These are phyloP conservation scores for Poecilia gillii DNA, from an alignment of 2,797 vertebrate genomes.

Conservation along the genomic window DNA sequence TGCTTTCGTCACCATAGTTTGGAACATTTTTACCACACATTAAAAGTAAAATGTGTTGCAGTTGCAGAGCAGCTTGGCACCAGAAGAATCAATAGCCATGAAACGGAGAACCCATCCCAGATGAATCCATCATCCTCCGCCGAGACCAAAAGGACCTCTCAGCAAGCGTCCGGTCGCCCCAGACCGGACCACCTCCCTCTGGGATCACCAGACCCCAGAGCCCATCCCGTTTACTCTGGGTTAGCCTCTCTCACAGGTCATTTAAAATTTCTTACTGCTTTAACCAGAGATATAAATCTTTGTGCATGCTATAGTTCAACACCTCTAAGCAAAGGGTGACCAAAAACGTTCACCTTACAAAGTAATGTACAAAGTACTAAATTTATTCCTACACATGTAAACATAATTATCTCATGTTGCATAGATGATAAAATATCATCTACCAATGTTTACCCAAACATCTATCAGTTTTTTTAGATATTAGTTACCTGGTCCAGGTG, in stretches of 20 bases:
- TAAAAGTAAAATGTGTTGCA: constrained; percentile 13
- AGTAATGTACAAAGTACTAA: not conserved
- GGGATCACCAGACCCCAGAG: constrained; percentile 69
- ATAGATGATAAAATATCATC: not conserved
- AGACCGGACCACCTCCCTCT: constrained; percentile 65
- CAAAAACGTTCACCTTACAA: not conserved
- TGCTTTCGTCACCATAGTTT: not conserved
- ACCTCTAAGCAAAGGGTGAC: not conserved
- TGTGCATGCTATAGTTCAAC: not conserved
- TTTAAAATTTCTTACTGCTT: not conserved
- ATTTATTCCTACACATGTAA: not conserved
- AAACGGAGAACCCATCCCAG: constrained; percentile 30
- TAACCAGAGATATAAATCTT: not conserved
- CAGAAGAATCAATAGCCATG: constrained; percentile 26
- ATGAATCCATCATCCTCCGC: constrained; percentile 23
- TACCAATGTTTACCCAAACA: not conserved
- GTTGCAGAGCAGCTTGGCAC: constrained; percentile 45
- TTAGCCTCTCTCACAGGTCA: constrained; percentile 89
- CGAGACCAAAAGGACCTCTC: constrained; percentile 26
- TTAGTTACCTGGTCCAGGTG: not conserved
- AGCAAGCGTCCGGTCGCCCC: constrained; percentile 38
- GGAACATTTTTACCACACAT: constrained; percentile 4
- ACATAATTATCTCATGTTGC: not conserved
- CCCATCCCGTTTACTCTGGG: constrained; percentile 82
- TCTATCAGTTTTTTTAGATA: not conserved